phyloP scores from a whole-genome alignment of 2,113 vertebrate species.

The Oreotragus oreotragus region DNA sequence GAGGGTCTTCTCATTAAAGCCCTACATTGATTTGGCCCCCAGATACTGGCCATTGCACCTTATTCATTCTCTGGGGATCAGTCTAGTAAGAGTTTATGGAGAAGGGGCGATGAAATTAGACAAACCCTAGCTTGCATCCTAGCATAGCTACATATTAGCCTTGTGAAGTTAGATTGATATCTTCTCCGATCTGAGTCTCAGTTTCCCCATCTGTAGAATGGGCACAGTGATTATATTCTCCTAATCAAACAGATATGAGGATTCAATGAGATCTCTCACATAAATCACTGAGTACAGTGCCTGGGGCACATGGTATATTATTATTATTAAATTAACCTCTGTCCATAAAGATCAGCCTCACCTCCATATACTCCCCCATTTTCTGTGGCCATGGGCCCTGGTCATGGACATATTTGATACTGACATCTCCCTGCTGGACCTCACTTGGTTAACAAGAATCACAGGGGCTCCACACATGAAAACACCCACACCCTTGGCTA shows the following conservation, averaged over 20 bases:
- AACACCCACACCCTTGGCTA: slow-evolving; percentile 52
- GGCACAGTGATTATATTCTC: not conserved
- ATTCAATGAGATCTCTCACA: not conserved
- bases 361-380: not conserved
- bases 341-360: not conserved
- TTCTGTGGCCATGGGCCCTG: not conserved
- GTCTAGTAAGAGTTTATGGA: not conserved
- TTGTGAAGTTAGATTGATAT: not conserved
- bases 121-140: not conserved
- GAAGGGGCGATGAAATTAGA: not conserved
- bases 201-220: not conserved
- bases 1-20: not conserved
- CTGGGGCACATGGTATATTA: not conserved
- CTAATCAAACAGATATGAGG: not conserved
- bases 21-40: not conserved
- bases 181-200: not conserved
- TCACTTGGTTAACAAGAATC: slow-evolving; percentile 38
- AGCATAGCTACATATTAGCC: not conserved
- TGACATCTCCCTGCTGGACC: not conserved
- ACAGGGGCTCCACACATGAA: not conserved
- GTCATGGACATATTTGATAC: not conserved
- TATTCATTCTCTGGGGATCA: not conserved
- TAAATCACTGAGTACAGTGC: not conserved
- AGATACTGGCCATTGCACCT: not conserved
- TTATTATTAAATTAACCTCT: not conserved